Percentiles rank a stretch among this genome's conserved stretches.
Conservation (phyloP, 2,113 vertebrate species). For the Gobiocypris rarus region DNA sequence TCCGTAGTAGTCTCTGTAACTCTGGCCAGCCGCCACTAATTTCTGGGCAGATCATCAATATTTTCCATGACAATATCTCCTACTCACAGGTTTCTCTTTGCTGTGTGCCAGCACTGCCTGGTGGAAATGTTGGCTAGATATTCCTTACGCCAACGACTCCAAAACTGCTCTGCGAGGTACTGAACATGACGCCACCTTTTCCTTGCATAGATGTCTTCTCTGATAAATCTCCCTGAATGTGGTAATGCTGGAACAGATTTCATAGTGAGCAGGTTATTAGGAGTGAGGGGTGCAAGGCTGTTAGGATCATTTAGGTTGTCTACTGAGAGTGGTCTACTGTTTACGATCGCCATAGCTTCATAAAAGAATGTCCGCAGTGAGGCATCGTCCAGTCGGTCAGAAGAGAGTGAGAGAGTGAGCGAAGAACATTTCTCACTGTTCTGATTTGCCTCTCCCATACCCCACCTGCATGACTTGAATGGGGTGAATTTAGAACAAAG, state of each 20-base stretch:
- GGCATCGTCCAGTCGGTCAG: conserved; percentile 4
- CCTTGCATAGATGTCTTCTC: neutral
- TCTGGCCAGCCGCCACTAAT: conserved; percentile 14
- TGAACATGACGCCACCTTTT: conserved; percentile 26
- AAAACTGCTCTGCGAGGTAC: conserved; percentile 18
- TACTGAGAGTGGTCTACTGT: conserved; percentile 39
- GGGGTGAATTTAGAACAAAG: conserved; percentile 45
- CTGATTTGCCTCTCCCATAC: conserved; percentile 49
- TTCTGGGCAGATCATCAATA: neutral
- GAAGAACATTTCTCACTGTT: conserved; percentile 41
- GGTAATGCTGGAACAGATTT: neutral
- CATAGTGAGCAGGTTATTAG: neutral
- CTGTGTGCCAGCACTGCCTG: conserved; percentile 32
- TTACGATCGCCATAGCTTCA: conserved; percentile 46
- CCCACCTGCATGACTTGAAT: conserved; percentile 47
- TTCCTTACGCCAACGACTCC: conserved; percentile 21
- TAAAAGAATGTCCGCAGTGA: neutral
- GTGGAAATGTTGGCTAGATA: conserved; percentile 6
- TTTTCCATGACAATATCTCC: conserved; percentile 35
- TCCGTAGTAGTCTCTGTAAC: neutral
- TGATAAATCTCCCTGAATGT: neutral
- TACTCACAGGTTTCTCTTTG: conserved; percentile 3
- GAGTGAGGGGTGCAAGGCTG: neutral
- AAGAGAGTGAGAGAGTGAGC: neutral
- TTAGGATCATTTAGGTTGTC: conserved; percentile 37